Evolutionary conservation across 2,113 vertebrate species (phyloP), one percentile per base, ranked within the genome.

Genomic region (Aleadryas rufinucha): DNA sequence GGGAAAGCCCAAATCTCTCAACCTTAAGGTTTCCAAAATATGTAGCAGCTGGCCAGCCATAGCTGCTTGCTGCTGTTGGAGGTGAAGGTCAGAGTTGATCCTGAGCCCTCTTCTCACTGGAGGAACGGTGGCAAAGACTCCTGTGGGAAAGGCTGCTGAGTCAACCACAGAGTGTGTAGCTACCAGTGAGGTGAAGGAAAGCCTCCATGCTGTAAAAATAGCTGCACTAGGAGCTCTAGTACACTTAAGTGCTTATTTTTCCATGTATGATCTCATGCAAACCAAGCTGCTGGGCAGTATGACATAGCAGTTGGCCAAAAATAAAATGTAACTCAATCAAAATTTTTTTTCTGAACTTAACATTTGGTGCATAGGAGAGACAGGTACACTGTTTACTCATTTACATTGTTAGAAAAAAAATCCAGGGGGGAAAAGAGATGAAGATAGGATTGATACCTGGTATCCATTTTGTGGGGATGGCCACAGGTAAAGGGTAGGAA

Each of bases 101-200:
- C 24, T 93, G 90, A 97, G 72, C 56, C 39, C 68, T 81, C n/a
- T 94, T 88, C 41, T 47, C 0, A 0, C 60, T 90, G 85, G 35
- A 84, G 64, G 39, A 86, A 33, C 0, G 0, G 86, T 78, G 88
- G 79, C 75, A 93, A 68, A 90, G 82, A 21, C 64, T 84, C 35
- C 85, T 95, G 76, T 95, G 92, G 96, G 93, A 96, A 95, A 92
- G 80, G 92, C 88, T 96, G 95, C 94, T 95, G 96, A 97, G 96
- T 94, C 96, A 94, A 82, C 72, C 65, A 31, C 49, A 64, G 72
- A 72, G 79, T 3, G 7, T 72, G 70, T 1, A 3, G 92, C 90
- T 95, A 92, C 83, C 76, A 82, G 76, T 7, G 4, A 93, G 69
- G 88, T 15, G 1, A 57, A 92, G 80, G 83, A 90, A 90, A 90